Conservation (phyloP, 2,888 invertebrate species). For the Scaptomyza cyrtandrae region DNA sequence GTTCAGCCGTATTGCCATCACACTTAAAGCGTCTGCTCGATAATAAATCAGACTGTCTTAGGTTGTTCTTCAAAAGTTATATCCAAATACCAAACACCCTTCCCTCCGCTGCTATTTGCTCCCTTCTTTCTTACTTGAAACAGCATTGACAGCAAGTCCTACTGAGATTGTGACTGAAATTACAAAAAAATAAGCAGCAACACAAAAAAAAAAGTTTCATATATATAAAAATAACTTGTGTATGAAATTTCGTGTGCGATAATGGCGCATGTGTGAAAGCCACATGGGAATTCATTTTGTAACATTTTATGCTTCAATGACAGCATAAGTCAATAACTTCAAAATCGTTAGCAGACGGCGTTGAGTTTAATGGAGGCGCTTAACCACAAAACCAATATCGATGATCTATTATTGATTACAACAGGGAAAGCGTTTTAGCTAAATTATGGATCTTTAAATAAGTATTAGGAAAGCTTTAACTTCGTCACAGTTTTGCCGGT, state of each 20-base stretch:
- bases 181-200: constrained; percentile 35
- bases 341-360: constrained; percentile 17
- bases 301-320: constrained; percentile 52
- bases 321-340: constrained; percentile 73
- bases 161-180: constrained; percentile 64
- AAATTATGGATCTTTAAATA: background rate
- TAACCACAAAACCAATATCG: constrained; percentile 1
- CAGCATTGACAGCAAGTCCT: constrained; percentile 42
- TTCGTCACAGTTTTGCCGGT: too few relatives aligned
- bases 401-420: constrained; percentile 19
- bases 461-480: background rate
- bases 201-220: constrained; percentile 49
- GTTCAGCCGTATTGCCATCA: constrained; percentile 64
- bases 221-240: constrained; percentile 40
- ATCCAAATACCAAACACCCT: constrained; percentile 28
- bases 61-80: constrained; percentile 56
- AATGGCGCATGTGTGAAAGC: constrained; percentile 73
- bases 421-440: background rate
- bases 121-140: background rate
- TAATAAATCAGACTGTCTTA: constrained; percentile 74
- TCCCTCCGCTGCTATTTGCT: too few relatives aligned
- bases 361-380: background rate
- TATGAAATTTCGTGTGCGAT: constrained; percentile 56
- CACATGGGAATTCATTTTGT: constrained; percentile 66
- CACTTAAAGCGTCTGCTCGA: constrained; percentile 74